These are phyloP conservation scores for Oriolus oriolus DNA, from an alignment of 2,113 vertebrate species.

Conservation along the genomic window DNA sequence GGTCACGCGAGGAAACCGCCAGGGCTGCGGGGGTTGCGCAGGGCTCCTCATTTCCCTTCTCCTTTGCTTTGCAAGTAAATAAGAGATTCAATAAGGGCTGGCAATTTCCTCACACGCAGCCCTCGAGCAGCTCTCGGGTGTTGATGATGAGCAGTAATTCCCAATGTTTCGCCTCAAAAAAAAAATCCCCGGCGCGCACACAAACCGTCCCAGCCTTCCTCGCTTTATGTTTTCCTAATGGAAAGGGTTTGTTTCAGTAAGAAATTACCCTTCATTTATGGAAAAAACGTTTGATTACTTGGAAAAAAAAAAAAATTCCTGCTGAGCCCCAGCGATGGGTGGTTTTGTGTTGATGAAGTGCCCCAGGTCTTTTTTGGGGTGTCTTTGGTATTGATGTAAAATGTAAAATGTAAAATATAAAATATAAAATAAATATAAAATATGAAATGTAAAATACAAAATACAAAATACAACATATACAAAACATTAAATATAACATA, in stretches of 20 bases:
- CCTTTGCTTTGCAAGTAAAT: conserved; percentile 14
- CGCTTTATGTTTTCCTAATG: background rate
- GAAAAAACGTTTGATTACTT: background rate
- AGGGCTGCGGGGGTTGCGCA: conserved; percentile 38
- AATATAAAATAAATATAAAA: no score
- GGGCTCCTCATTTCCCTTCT: conserved; percentile 27
- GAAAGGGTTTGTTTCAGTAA: background rate
- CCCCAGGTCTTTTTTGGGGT: background rate
- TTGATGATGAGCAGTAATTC: conserved; percentile 26
- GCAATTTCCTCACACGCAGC: conserved; percentile 40
- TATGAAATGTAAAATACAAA: no score
- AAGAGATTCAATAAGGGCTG: background rate
- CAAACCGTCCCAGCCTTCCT: background rate
- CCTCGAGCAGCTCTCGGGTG: background rate
- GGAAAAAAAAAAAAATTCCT: background rate
- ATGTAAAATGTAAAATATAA: background rate
- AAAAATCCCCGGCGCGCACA: background rate
- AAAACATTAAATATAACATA: background rate
- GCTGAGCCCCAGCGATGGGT: background rate
- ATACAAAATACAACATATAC: no score
- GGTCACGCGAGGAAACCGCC: conserved; percentile 41
- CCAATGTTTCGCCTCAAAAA: background rate
- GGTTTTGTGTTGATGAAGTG: background rate
- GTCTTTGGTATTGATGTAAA: background rate
- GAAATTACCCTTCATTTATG: background rate